Conservation (phyloP, 1,140 invertebrate genomes). For the Leptonema lineaticorne region DNA sequence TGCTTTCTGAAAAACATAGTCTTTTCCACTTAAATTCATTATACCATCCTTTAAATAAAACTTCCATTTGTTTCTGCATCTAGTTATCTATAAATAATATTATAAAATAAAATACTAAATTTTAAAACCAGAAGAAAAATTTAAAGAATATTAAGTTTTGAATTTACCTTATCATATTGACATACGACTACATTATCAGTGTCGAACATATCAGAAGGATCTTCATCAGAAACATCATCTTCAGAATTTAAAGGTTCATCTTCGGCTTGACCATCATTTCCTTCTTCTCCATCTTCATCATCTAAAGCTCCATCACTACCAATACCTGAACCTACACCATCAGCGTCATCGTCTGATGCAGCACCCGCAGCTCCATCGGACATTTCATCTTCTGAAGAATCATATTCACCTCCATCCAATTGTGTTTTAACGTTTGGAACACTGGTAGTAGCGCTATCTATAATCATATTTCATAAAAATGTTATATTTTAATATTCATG, state of each 20-base stretch:
- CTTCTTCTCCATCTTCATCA: conserved; percentile 72
- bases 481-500: not conserved
- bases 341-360: conserved; percentile 73
- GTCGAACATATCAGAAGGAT: conserved; percentile 92
- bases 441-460: conserved; percentile 16
- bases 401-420: conserved; percentile 33
- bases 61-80: conserved; percentile 98
- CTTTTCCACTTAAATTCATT: conserved; percentile 97
- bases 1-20: conserved; percentile 98
- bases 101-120: not conserved
- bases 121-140: too few species aligned
- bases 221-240: conserved; percentile 96
- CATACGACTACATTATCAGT: conserved; percentile 99
- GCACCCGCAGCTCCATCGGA: conserved; percentile 58
- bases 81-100: conserved; percentile 75
- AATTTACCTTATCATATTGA: conserved; percentile 94
- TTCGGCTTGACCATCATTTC: conserved; percentile 72
- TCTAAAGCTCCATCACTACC: conserved; percentile 76
- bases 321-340: conserved; percentile 63
- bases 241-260: conserved; percentile 94
- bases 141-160: not conserved
- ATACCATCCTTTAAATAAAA: conserved; percentile 99
- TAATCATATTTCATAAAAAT: not conserved
- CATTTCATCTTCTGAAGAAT: conserved; percentile 54
- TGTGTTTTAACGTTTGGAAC: conserved; percentile 33